These are phyloP conservation scores for Diabrotica undecimpunctata DNA, from an alignment of 1,140 invertebrate species.

Conservation along the genomic window DNA sequence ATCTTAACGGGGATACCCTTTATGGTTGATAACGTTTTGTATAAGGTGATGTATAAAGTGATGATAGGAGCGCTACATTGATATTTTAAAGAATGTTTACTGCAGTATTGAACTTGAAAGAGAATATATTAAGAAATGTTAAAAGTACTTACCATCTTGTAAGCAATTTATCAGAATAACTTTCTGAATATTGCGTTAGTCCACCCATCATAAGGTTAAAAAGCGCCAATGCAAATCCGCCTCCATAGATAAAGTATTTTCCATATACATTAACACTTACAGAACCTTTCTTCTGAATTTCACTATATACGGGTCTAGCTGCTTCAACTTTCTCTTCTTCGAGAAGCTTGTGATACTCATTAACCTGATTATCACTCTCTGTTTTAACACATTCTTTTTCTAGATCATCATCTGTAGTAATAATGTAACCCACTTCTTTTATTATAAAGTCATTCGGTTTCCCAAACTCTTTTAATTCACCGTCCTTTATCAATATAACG, in stretches of 20 bases:
- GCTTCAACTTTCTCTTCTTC: constrained; percentile 3
- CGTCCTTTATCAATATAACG: constrained; percentile 29
- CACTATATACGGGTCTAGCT: constrained; percentile 29
- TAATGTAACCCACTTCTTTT: constrained; percentile 14
- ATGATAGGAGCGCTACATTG: too few relatives aligned
- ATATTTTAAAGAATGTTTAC: too few relatives aligned
- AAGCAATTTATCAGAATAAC: constrained; percentile 30
- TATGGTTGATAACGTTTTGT: too few relatives aligned
- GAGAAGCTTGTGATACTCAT: neutral
- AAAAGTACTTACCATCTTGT: constrained; percentile 31
- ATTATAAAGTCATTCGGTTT: constrained; percentile 37
- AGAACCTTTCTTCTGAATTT: constrained; percentile 32
- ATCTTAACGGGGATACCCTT: too few relatives aligned
- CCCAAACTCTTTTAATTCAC: constrained; percentile 21
- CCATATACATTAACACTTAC: constrained; percentile 29
- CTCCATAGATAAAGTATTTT: constrained; percentile 33
- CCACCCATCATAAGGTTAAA: constrained; percentile 20
- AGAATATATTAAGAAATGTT: too few relatives aligned
- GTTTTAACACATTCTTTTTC: constrained; percentile 19
- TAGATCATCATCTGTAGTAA: constrained; percentile 16
- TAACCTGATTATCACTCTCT: constrained; percentile 16
- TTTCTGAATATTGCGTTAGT: constrained; percentile 25
- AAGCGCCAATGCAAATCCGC: constrained; percentile 27
- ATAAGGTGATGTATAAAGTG: too few relatives aligned
- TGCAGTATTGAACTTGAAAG: too few relatives aligned